Base-by-base conservation (phyloP, 2,113 vertebrate genomes). In the Oenanthe oenanthe region DNA sequence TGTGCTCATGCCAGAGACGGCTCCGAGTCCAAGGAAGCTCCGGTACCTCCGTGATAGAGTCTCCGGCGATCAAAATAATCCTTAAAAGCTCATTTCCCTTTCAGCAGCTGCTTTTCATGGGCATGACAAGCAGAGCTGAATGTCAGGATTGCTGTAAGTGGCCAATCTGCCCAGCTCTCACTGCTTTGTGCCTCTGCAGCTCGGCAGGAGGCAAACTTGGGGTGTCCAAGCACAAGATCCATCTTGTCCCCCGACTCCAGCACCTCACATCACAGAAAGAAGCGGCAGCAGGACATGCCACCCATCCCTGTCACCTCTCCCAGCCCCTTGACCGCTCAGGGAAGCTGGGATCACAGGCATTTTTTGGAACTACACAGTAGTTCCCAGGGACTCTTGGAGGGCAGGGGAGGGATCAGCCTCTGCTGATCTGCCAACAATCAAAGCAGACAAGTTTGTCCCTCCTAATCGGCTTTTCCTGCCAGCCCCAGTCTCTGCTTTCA, bases 251-350 rank as follows among this genome's bases (percentile, higher is more conserved):
- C 16, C 3, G 7, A 28, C 16, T 31, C 36, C 32, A 68, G 24
- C 38, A 54, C 13, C 21, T 13, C 57, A 17, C 14, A 61, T 11
- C 36, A 38, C 14, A 61, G 36, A 71, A 24, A 28, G 20, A 48
- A 42, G 13, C 22, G 31, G 13, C 7, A 75, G 40, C 29, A 93
- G 45, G 20, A n/a, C 1, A 0, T 73, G 28, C 25, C 34, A 13
- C 10, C 24, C 40, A 12, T 8, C 28, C 2, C 8, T 56, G 53
- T 25, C 48, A 28, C 14, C 4, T 43, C n/a, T 74, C 57, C 47
- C 32, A 71, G 14, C 2, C 26, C 9, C 32, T 57, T 45, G 38
- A 22, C 6, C 0, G 0, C 4, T 10, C 0, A 1, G 32, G 21
- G 51, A 45, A 54, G 43, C 7, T 71, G 73, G 26, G 34, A 16